These are phyloP conservation scores for Astyanax mexicanus DNA, from an alignment of 2,797 vertebrate species.

Conservation along the genomic window DNA sequence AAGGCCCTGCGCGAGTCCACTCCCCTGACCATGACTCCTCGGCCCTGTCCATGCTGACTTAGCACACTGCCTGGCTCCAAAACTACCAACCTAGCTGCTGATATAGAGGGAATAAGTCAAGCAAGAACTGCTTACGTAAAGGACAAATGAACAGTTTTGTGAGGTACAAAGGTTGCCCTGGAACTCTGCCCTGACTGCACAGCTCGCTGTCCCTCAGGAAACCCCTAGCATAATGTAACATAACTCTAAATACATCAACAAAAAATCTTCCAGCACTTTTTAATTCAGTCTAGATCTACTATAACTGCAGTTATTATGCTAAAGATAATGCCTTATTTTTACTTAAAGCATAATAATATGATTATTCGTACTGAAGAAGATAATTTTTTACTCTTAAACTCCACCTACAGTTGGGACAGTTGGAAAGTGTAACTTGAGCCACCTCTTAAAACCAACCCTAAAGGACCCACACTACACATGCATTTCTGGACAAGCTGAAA, in stretches of 20 bases:
- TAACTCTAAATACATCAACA: neutral
- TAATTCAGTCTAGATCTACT: neutral
- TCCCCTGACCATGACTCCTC: slow-evolving; percentile 32
- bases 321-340: no score
- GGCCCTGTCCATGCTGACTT: slow-evolving; percentile 49
- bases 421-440: no score
- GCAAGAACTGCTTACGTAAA: slow-evolving; percentile 50
- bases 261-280: neutral
- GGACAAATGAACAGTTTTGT: slow-evolving; percentile 40
- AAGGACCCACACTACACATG: no score
- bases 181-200: slow-evolving; percentile 13
- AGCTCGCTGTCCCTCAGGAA: neutral
- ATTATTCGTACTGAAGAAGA: no score
- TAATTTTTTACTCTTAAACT: no score
- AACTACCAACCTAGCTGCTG: slow-evolving; percentile 49
- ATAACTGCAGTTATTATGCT: neutral
- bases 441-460: no score
- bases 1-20: slow-evolving; percentile 21
- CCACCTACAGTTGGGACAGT: no score
- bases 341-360: no score
- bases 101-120: slow-evolving; percentile 50
- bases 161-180: slow-evolving; percentile 21
- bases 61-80: slow-evolving; percentile 35
- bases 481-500: no score
- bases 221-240: neutral